These are phyloP conservation scores for Brachypterus glaber DNA, from an alignment of 2,888 invertebrate genomes.

Conservation along the genomic window DNA sequence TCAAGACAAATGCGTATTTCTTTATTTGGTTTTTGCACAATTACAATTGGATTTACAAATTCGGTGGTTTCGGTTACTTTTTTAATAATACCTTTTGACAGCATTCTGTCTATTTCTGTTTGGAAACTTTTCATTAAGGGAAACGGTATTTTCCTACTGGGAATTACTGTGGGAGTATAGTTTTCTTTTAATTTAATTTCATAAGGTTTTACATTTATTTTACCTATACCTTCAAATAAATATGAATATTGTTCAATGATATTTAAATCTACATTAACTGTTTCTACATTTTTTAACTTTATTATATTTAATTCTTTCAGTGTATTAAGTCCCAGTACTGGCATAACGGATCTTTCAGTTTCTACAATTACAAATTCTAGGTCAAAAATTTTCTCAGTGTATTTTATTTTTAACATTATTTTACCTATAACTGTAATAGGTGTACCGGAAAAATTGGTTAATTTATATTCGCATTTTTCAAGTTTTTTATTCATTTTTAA, in stretches of 20 bases:
- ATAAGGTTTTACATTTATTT: background rate
- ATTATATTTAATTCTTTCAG: background rate
- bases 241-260: background rate
- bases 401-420: background rate
- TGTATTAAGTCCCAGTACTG: background rate
- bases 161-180: background rate
- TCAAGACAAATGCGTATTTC: slow-evolving; percentile 27
- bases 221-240: slow-evolving; percentile 4
- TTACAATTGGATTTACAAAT: background rate
- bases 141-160: background rate
- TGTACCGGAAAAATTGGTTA: background rate
- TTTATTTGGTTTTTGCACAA: slow-evolving; percentile 16
- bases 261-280: background rate
- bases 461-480: background rate
- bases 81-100: background rate
- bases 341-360: background rate
- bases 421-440: background rate
- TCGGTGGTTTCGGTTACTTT: background rate
- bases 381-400: background rate
- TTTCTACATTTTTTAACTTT: background rate
- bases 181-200: background rate
- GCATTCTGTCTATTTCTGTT: background rate
- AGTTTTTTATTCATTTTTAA: too few species aligned
- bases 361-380: slow-evolving; percentile 1
- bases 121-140: background rate